Evolutionary conservation across 2,113 vertebrate genomes (phyloP).

Genomic region (Irena cyanogastra): DNA sequence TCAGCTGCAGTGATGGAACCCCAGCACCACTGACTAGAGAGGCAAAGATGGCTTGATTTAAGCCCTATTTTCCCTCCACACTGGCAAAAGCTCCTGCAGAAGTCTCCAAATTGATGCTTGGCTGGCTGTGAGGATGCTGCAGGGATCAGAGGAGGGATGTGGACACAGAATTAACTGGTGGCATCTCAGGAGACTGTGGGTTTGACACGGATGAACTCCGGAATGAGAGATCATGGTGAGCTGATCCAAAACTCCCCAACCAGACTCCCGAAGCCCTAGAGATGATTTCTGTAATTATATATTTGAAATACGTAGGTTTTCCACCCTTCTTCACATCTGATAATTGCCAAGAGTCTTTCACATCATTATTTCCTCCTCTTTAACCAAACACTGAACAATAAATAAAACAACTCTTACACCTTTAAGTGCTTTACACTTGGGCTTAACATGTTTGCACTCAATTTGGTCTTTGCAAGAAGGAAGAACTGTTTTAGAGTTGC

Average conservation of each 20-base stretch:
- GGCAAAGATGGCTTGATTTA: background rate
- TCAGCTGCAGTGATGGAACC: background rate
- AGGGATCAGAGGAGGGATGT: background rate
- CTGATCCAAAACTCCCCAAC: background rate
- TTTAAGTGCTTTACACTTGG: background rate
- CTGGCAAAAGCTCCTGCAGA: background rate
- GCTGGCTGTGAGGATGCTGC: background rate
- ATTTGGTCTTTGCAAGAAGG: background rate
- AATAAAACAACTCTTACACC: background rate
- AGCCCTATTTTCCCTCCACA: background rate
- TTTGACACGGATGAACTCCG: background rate
- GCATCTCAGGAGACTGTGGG: background rate
- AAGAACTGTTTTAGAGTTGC: background rate
- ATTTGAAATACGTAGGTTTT: background rate
- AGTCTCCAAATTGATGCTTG: background rate
- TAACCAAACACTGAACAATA: background rate
- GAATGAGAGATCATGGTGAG: background rate
- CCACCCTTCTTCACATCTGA: background rate
- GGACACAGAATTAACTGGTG: background rate
- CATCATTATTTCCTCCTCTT: background rate
- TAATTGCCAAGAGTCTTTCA: background rate
- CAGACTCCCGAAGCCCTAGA: background rate
- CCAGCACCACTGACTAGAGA: background rate
- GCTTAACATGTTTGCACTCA: background rate
- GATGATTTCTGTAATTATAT: background rate